These are phyloP conservation scores for Patella ulyssiponensis DNA, from an alignment of 2,888 invertebrate species.

Conservation along the genomic window DNA sequence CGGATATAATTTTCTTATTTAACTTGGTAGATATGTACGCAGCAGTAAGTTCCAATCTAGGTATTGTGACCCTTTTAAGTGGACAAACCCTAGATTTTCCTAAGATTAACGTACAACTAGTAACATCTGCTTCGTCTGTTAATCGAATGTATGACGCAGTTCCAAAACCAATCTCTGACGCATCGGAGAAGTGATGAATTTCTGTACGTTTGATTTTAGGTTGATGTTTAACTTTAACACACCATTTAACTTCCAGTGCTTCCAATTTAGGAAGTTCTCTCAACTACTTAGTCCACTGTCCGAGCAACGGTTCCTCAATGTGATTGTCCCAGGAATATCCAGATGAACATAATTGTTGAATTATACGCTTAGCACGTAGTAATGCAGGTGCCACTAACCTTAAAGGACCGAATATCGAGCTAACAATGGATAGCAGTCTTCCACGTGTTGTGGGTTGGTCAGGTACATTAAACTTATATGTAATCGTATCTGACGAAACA, in stretches of 20 bases:
- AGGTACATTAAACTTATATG: conserved; percentile 30
- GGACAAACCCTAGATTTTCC: conserved; percentile 35
- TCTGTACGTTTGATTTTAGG: conserved; percentile 20
- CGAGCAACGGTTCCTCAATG: conserved; percentile 17
- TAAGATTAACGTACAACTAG: conserved; percentile 14
- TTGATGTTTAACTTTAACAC: conserved; percentile 26
- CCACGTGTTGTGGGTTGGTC: conserved; percentile 37
- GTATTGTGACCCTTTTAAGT: conserved; percentile 27
- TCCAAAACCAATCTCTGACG: conserved; percentile 33
- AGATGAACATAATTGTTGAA: conserved; percentile 36
- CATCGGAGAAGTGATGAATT: conserved; percentile 40
- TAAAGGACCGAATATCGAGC: conserved; percentile 42
- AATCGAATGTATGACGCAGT: conserved; percentile 33
- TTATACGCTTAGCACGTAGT: conserved; percentile 32
- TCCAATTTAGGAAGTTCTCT: conserved; percentile 28
- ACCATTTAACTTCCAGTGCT: conserved; percentile 31
- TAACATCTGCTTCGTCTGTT: conserved; percentile 18
- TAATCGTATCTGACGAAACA: conserved; percentile 30
- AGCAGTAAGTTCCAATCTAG: conserved; percentile 27
- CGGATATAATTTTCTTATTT: conserved; percentile 22
- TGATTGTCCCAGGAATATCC: conserved; percentile 40
- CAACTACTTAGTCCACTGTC: conserved; percentile 39
- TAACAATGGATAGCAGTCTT: conserved; percentile 36
- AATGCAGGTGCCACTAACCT: conserved; percentile 37
- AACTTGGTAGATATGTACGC: conserved; percentile 27